A percentile compares a stretch with the other conserved stretches of the same genome.
phyloP scores from a whole-genome alignment of 2,797 vertebrate genomes.

The Anguilla marmorata region DNA sequence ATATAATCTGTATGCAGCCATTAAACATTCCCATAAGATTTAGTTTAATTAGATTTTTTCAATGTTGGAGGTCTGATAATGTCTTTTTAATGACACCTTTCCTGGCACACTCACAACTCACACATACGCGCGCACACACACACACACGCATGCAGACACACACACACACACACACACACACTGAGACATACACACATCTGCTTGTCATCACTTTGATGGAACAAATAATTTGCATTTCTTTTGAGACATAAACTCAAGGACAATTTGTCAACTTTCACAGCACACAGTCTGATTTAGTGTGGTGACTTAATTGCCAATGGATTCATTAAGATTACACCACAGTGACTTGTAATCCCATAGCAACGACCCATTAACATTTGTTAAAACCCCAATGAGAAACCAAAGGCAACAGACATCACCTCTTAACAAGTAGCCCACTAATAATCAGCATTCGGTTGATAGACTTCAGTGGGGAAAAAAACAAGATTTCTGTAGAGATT shows the following conservation, averaged over 20 bases:
- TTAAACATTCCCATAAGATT: conserved; percentile 50
- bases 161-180: conserved; percentile 24
- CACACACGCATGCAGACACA: conserved; percentile 7
- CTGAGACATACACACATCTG: conserved; percentile 9
- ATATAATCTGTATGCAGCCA: conserved; percentile 59
- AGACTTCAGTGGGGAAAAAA: conserved; percentile 50
- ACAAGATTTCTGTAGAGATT: conserved; percentile 80
- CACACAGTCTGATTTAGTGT: conserved; percentile 2
- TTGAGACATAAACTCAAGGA: conserved; percentile 16
- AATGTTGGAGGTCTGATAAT: conserved; percentile 50
- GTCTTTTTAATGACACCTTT: conserved; percentile 57
- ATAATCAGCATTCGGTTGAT: conserved; percentile 27
- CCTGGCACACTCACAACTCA: conserved; percentile 18
- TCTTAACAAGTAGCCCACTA: conserved; percentile 30
- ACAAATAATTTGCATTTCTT: conserved; percentile 22
- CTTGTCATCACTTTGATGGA: background rate
- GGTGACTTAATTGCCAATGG: conserved; percentile 11
- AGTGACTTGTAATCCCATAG: conserved; percentile 1
- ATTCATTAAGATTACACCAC: conserved; percentile 22
- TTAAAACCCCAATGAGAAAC: conserved; percentile 16
- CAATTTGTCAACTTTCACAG: conserved; percentile 21
- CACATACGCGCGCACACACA: background rate
- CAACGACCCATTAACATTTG: background rate
- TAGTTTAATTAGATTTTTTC: conserved; percentile 48
- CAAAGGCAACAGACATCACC: conserved; percentile 23